A percentile compares a stretch with the other conserved stretches of the same genome.
These are phyloP conservation scores for Saccopteryx bilineata DNA, from an alignment of 2,113 vertebrate genomes.

Conservation along the genomic window DNA sequence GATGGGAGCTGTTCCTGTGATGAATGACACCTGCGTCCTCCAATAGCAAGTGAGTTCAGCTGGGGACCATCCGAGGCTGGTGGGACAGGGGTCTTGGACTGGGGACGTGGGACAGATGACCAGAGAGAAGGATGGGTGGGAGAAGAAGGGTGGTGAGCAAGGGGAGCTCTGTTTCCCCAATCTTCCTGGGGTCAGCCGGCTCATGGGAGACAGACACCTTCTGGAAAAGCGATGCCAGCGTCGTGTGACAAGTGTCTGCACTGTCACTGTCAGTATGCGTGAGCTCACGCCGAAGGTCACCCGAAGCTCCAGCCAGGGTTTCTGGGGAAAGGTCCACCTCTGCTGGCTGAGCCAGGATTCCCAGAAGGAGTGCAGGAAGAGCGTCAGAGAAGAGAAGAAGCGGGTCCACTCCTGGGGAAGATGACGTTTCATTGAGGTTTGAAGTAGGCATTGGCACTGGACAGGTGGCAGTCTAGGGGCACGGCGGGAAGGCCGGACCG, in stretches of 20 bases:
- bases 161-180: accelerated
- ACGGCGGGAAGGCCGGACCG: too few species aligned
- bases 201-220: background rate
- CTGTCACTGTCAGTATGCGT: accelerated
- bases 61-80: background rate
- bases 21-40: background rate
- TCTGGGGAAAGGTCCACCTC: background rate
- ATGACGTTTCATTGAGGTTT: background rate
- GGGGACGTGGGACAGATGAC: too few species aligned
- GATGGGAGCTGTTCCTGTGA: background rate
- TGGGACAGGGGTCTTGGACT: background rate
- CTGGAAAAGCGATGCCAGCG: accelerated
- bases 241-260: accelerated
- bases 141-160: too few species aligned
- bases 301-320: background rate
- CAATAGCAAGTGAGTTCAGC: background rate
- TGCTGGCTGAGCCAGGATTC: background rate
- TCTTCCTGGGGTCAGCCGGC: background rate
- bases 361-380: background rate
- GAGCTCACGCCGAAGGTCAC: background rate
- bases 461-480: background rate
- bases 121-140: accelerated
- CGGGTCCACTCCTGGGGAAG: background rate
- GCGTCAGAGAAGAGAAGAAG: accelerated
- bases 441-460: background rate